Evolutionary conservation across 2,888 invertebrate genomes (phyloP), one percentile per base, ranked within the genome.

Genomic region (Synergus gifuensis): DNA sequence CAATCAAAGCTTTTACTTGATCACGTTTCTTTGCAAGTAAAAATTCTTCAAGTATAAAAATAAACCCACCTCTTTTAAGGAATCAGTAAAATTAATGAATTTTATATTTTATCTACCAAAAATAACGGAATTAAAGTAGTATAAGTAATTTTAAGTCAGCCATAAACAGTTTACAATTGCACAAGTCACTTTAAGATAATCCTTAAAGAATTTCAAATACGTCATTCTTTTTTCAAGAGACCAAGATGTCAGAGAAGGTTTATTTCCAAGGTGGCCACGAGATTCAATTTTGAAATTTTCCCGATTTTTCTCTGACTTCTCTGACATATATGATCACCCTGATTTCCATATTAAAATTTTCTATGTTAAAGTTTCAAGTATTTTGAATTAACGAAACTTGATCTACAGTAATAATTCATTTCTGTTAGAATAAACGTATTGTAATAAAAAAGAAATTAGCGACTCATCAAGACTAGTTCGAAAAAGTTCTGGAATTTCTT

Each of bases 381-480:
- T 18, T 58, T 18, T 58, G 9, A 18, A 58, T 58, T 18, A 58
- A 1, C 58, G 9, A 58, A 58, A 18, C 58, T 58, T 18, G 18
- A 18, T 18, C 58, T 16, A 8, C 11, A 49, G 28, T 28, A 49
- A 28, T 69, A 7, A 22, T 14, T 49, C 44, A 58, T 46, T 77
- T 64, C 64, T 14, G 64, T 22, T 28, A 64, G 49, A 28, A 64
- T 64, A 46, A 62, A 64, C 36, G 16, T 16, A 44, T 40, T 22
- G 18, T 28, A 46, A 63, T 46, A 46, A 44, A 63, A 5, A 63
- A 64, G 16, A 64, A 77, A 63, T 77, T 64, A 62, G 22, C 62
- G 44, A 77, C 22, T 62, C 42, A 44, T 28, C 44, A 83, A 81
- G 78, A 80, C 78, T 76, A 64, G n/a, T 64, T 64, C 12, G 49